Conservation (phyloP, 1,140 invertebrate genomes). For the Brachionus plicatilis region DNA sequence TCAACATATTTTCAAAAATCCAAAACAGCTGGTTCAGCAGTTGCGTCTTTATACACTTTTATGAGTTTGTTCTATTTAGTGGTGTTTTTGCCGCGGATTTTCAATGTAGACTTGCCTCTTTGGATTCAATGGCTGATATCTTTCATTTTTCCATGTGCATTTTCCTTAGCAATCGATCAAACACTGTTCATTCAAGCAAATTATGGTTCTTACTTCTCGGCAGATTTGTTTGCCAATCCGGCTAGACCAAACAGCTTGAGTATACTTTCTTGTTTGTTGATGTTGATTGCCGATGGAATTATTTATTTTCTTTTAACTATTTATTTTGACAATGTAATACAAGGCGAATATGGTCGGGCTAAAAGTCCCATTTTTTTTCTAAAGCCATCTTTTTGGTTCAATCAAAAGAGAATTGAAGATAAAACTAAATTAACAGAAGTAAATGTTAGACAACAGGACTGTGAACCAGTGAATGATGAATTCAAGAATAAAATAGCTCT, state of each 20-base stretch:
- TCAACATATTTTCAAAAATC: slow-evolving; percentile 32
- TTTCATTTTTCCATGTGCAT: slow-evolving; percentile 15
- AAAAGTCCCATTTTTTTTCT: not conserved
- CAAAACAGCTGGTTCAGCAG: slow-evolving; percentile 37
- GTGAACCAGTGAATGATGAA: not conserved
- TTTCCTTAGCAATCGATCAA: slow-evolving; percentile 29
- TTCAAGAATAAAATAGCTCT: slow-evolving; percentile 23
- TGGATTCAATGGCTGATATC: not conserved
- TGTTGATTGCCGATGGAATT: slow-evolving; percentile 25
- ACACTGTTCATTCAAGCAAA: not conserved
- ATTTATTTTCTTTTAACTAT: slow-evolving; percentile 24
- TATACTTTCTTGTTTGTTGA: not conserved
- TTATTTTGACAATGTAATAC: slow-evolving; percentile 34
- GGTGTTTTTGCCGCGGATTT: not conserved
- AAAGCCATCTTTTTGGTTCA: slow-evolving; percentile 43
- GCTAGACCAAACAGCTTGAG: slow-evolving; percentile 20
- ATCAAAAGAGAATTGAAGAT: slow-evolving; percentile 50
- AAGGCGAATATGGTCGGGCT: slow-evolving; percentile 27
- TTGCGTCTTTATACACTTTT: not conserved
- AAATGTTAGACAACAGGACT: not conserved
- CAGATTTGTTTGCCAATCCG: slow-evolving; percentile 11
- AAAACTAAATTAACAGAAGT: not conserved
- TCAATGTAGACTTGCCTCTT: not conserved
- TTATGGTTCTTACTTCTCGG: slow-evolving; percentile 2
- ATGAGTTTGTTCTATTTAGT: slow-evolving; percentile 23